A percentile compares a stretch with the other conserved stretches of the same genome.
phyloP scores from a whole-genome alignment of 2,113 vertebrate genomes.

The Rhinopomastus cyanomelas region DNA sequence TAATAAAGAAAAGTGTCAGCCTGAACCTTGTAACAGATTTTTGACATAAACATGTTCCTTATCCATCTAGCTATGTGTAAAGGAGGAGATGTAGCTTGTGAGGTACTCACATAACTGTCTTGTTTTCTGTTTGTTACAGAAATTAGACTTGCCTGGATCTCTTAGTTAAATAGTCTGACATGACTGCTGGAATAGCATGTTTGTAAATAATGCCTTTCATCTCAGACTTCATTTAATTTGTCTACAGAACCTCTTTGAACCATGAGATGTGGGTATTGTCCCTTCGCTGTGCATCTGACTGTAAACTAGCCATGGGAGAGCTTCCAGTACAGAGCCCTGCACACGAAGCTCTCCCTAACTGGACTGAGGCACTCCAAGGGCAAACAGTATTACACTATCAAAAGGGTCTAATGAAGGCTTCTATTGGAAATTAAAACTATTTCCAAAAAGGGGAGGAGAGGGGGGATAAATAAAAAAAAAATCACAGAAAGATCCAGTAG shows the following conservation, averaged over 20 bases:
- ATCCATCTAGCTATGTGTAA: background rate
- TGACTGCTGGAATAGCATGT: background rate
- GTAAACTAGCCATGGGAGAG: background rate
- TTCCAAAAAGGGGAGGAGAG: background rate
- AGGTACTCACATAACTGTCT: background rate
- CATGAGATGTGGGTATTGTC: background rate
- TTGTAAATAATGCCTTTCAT: background rate
- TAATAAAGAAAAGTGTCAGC: background rate
- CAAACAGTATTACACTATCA: background rate
- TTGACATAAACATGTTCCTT: background rate
- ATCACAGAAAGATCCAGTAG: background rate
- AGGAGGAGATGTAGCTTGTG: background rate
- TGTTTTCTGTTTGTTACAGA: background rate
- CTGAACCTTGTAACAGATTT: background rate
- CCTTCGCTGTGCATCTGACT: background rate
- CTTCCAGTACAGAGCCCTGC: rapidly evolving
- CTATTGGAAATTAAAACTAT: background rate
- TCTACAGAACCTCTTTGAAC: background rate
- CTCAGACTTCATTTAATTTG: background rate
- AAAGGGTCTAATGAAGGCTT: background rate
- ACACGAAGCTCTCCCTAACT: background rate
- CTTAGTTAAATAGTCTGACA: background rate
- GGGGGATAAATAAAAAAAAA: background rate
- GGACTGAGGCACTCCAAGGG: background rate
- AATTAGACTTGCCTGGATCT: background rate